phyloP scores from a whole-genome alignment of 1,140 invertebrate genomes.

The Drosophila teissieri region DNA sequence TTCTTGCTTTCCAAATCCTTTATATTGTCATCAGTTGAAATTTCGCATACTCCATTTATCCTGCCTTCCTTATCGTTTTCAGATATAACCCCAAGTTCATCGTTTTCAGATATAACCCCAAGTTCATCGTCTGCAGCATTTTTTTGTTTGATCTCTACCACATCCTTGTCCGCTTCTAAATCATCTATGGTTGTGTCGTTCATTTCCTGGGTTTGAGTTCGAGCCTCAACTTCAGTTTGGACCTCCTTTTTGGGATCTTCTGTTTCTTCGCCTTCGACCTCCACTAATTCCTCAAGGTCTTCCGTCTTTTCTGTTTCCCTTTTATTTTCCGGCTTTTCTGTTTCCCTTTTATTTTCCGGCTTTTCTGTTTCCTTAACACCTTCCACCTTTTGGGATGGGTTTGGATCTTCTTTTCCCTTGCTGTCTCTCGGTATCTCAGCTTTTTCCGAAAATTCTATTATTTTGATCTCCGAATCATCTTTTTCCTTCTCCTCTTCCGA shows the following conservation, averaged over 20 bases:
- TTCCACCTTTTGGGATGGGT: background rate
- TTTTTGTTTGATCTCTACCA: background rate
- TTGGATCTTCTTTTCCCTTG: background rate
- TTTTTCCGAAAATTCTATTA: background rate
- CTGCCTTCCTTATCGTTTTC: background rate
- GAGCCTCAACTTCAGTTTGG: background rate
- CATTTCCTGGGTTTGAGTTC: constrained; percentile 19
- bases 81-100: background rate
- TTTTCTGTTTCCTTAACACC: background rate
- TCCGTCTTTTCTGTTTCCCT: constrained; percentile 7
- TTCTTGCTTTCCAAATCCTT: constrained; percentile 1
- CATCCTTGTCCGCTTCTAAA: background rate
- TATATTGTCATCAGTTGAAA: background rate
- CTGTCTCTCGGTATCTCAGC: background rate
- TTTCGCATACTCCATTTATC: constrained; percentile 15
- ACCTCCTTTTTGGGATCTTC: background rate
- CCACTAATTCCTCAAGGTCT: background rate
- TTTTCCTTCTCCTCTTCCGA: background rate
- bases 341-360: too few relatives aligned
- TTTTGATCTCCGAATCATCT: background rate
- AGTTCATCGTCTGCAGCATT: background rate
- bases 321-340: too few relatives aligned
- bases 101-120: background rate
- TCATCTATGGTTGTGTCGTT: constrained; percentile 18
- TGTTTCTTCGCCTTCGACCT: background rate